Base-by-base conservation (phyloP, 2,797 vertebrate genomes). In the Percopsis omiscomaycus region DNA sequence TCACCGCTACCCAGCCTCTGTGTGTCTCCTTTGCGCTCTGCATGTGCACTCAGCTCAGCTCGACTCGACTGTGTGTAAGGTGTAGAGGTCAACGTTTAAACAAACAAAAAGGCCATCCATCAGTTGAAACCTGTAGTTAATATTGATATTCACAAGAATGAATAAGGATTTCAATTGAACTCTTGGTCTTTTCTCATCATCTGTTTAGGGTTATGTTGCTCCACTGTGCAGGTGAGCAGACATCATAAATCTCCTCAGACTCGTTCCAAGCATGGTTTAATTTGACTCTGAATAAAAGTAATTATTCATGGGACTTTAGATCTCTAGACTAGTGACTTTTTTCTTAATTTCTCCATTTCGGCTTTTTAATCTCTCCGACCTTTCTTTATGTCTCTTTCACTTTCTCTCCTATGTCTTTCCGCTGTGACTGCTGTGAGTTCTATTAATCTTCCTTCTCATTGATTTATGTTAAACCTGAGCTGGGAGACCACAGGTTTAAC, bases 281-380 rank as follows among this genome's bases (percentile, higher is more conserved):
- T 53, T 76, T 66, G 15, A 51, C 61, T 75, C 62, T 78, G 70
- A 82, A 69, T 71, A 55, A 37, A 61, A 55, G 16, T 30, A 69
- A 68, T 60, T 69, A 69, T 52, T 75, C 58, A 74, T 6, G 56
- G 32, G 16, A 60, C 29, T 54, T 49, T 48, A 13, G 64, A 66
- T 71, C 60, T 12, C 42, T 37, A 44, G 42, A 59, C 70, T 66
- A 55, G 4, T 59, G 5, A 64, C 15, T 13, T 48, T 44, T 59
- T 12, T 59, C 44, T 59, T 44, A 66, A 10, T 56, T 32, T 56
- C 14, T 56, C 54, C 29, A 59, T 16, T 54, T 5, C 65, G 42
- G 74, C 37, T 61, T 37, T 58, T 71, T 8, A 62, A 50, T 75
- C 47, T 52, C 11, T 52, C 44, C 6, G 2, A 9, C 28, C 53